Evolutionary conservation across 2,113 vertebrate species (phyloP).

Genomic region (Zapornia atra): DNA sequence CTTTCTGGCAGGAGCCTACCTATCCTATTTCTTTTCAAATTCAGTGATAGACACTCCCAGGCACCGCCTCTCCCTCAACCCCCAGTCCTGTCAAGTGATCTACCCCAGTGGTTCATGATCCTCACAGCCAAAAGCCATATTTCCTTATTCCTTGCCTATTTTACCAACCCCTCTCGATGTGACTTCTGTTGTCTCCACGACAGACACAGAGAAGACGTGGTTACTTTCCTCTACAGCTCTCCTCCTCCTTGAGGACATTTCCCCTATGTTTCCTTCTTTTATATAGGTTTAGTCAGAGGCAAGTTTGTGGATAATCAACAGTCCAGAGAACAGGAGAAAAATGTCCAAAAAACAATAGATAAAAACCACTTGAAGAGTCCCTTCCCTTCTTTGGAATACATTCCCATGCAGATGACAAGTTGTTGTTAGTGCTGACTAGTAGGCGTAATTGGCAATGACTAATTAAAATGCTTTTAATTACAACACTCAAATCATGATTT

Average conservation of each 20-base stretch:
- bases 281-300: not conserved
- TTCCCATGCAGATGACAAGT: not conserved
- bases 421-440: not conserved
- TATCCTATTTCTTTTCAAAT: not conserved
- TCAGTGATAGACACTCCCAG: not conserved
- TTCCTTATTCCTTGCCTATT: not conserved
- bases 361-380: not conserved
- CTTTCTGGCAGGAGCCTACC: not conserved
- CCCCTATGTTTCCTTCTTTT: not conserved
- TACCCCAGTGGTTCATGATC: not conserved
- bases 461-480: slow-evolving; percentile 56
- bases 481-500: slow-evolving; percentile 12
- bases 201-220: not conserved
- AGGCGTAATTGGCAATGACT: slow-evolving; percentile 45
- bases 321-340: not conserved
- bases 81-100: not conserved
- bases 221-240: not conserved
- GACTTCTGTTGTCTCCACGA: not conserved
- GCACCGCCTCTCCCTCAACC: not conserved
- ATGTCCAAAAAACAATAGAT: not conserved
- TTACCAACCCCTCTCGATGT: not conserved
- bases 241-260: not conserved
- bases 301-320: not conserved
- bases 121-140: not conserved
- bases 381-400: not conserved